phyloP scores from a whole-genome alignment of 2,888 invertebrate species.

The Leistus spinibarbis region DNA sequence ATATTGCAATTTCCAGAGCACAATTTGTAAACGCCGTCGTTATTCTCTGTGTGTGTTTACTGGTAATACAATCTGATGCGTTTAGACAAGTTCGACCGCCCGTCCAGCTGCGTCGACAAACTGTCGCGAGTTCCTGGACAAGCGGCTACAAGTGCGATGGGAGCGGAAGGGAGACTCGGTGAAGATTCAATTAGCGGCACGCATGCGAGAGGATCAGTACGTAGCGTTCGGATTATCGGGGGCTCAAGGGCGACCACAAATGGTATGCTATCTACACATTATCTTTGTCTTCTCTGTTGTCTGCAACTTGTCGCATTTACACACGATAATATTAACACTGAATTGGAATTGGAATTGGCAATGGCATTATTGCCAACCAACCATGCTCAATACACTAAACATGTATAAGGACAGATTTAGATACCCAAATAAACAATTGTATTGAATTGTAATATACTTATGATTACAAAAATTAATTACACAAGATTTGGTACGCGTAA shows the following conservation, averaged over 20 bases:
- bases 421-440: too few relatives aligned
- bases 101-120: conserved; percentile 69
- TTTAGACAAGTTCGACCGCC: conserved; percentile 80
- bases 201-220: conserved; percentile 82
- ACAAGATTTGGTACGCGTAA: too few relatives aligned
- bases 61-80: not conserved
- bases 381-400: too few relatives aligned
- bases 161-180: conserved; percentile 76
- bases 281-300: not conserved
- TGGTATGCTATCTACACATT: conserved; percentile 59
- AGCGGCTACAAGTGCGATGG: conserved; percentile 87
- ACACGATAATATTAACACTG: too few relatives aligned
- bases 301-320: too few relatives aligned
- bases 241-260: conserved; percentile 72
- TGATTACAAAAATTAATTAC: too few relatives aligned
- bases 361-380: too few relatives aligned
- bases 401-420: too few relatives aligned
- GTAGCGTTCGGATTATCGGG: conserved; percentile 89
- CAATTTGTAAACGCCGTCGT: not conserved
- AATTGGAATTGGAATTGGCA: too few relatives aligned
- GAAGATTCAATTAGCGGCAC: conserved; percentile 78
- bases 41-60: not conserved
- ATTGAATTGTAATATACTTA: too few relatives aligned
- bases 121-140: conserved; percentile 83
- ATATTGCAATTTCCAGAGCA: not conserved